Evolutionary conservation across 2,113 vertebrate genomes (phyloP).

Genomic region (Addax nasomaculatus): DNA sequence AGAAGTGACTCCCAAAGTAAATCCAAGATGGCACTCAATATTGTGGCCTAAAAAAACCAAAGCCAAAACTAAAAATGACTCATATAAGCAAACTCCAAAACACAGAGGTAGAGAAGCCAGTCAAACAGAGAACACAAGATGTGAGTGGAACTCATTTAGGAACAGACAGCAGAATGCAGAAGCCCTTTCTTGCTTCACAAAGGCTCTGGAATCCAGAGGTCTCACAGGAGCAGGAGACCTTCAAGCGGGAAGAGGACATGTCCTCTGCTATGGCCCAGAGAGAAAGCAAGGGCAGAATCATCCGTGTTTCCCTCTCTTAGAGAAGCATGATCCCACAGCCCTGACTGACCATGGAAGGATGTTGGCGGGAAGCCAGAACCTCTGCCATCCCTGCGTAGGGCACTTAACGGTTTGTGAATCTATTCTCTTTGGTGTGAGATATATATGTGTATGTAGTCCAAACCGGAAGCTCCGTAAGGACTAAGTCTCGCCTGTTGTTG

Average conservation of each 20-base stretch:
- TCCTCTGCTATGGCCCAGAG: background rate
- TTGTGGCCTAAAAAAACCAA: background rate
- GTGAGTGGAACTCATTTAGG: background rate
- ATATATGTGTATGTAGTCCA: background rate
- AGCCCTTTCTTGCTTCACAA: background rate
- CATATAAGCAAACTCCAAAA: background rate
- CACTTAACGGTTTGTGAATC: background rate
- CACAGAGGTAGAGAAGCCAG: background rate
- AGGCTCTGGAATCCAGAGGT: background rate
- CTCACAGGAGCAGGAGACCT: background rate
- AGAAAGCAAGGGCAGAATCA: background rate
- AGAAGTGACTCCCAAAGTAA: background rate
- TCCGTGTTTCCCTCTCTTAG: background rate
- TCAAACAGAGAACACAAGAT: background rate
- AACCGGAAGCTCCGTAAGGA: background rate
- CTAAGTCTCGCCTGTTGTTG: background rate
- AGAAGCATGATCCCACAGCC: background rate
- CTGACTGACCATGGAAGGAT: background rate
- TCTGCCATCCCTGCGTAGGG: background rate
- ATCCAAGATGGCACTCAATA: background rate
- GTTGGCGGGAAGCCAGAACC: background rate
- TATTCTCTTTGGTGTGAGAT: background rate
- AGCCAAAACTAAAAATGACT: background rate
- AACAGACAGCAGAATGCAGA: background rate
- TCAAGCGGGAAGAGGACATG: accelerated